Conservation (phyloP, 2,113 vertebrate genomes). For the Atractosteus spatula region DNA sequence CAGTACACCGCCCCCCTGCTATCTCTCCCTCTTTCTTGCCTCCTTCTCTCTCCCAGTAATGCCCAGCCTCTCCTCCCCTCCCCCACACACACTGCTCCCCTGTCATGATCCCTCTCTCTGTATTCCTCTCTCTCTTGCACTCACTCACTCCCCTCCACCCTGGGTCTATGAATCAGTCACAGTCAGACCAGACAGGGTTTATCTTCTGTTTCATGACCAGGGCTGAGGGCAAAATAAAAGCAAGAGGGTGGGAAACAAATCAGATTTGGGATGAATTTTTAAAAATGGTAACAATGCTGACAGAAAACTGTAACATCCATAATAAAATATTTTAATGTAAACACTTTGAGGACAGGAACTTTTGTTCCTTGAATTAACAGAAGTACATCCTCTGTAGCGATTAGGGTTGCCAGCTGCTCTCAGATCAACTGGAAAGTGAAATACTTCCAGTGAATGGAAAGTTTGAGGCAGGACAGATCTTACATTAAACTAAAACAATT, state of each 20-base stretch:
- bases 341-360: too few species aligned
- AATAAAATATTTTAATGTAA: too few species aligned
- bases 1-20: constrained; percentile 34
- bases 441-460: too few species aligned
- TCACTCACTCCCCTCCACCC: constrained; percentile 35
- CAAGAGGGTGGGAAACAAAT: constrained; percentile 3
- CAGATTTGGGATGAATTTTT: neutral
- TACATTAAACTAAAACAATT: too few species aligned
- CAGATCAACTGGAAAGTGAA: too few species aligned
- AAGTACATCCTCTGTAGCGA: too few species aligned
- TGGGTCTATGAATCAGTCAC: constrained; percentile 60
- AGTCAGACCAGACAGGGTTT: constrained; percentile 48
- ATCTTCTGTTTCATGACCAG: constrained; percentile 49
- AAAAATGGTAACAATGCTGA: too few species aligned
- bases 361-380: too few species aligned
- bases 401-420: too few species aligned
- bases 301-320: too few species aligned
- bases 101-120: constrained; percentile 44
- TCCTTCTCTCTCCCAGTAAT: constrained; percentile 21
- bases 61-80: constrained; percentile 27
- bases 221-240: neutral
- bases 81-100: constrained; percentile 14
- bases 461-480: too few species aligned
- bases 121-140: constrained; percentile 17
- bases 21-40: constrained; percentile 32